These are phyloP conservation scores for Helicoverpa zea DNA, from an alignment of 1,140 invertebrate species.

Conservation along the genomic window DNA sequence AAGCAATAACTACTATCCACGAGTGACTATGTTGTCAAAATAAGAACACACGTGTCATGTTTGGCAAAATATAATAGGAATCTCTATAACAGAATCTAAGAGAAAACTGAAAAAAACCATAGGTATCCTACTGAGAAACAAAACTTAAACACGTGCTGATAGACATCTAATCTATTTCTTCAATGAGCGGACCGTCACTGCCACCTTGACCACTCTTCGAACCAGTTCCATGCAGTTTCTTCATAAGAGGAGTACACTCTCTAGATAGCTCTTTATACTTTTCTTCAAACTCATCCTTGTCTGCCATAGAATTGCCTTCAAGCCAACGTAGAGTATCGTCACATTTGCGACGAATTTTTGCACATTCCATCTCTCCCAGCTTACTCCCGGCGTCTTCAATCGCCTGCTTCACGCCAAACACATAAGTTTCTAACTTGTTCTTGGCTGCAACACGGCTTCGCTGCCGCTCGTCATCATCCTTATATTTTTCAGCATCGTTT, in stretches of 20 bases:
- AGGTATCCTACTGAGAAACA: slow-evolving; percentile 28
- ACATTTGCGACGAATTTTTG: slow-evolving; percentile 87
- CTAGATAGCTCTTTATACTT: slow-evolving; percentile 91
- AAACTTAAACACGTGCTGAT: slow-evolving; percentile 29
- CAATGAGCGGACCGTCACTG: slow-evolving; percentile 66
- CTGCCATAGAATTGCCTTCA: slow-evolving; percentile 90
- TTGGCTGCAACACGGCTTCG: slow-evolving; percentile 90
- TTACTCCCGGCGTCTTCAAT: slow-evolving; percentile 76
- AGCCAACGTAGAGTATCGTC: slow-evolving; percentile 87
- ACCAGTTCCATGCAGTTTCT: slow-evolving; percentile 89
- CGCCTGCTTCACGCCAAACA: slow-evolving; percentile 92
- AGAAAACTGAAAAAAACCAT: slow-evolving; percentile 1
- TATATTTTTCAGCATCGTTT: slow-evolving; percentile 91
- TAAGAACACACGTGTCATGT: no score
- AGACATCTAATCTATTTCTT: slow-evolving; percentile 69
- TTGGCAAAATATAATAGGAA: no score
- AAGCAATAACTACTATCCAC: no score
- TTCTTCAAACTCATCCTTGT: slow-evolving; percentile 93
- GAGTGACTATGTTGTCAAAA: no score
- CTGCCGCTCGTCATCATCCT: slow-evolving; percentile 90
- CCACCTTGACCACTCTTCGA: slow-evolving; percentile 45
- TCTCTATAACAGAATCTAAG: background rate
- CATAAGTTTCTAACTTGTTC: slow-evolving; percentile 93
- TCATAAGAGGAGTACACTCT: slow-evolving; percentile 91
- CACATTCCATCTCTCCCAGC: slow-evolving; percentile 88